These are phyloP conservation scores for Hyaena hyaena DNA, from an alignment of 2,113 vertebrate genomes.

Conservation along the genomic window DNA sequence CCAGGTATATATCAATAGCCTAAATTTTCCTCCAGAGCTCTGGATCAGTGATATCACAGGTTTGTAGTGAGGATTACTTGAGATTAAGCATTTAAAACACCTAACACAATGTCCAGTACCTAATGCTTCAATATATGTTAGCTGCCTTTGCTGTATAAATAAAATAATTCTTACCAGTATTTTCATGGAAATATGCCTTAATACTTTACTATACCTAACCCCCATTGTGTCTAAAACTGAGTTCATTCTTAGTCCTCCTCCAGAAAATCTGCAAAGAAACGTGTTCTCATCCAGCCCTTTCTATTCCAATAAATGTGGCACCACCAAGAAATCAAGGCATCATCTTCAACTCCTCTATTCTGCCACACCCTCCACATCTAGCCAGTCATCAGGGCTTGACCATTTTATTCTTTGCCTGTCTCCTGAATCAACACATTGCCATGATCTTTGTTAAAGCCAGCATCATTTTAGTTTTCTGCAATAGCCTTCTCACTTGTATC, in stretches of 20 bases:
- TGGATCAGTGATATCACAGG: not conserved
- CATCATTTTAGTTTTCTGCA: constrained; percentile 21
- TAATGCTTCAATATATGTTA: constrained; percentile 22
- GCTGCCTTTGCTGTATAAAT: not conserved
- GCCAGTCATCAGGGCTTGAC: not conserved
- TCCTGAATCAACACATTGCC: not conserved
- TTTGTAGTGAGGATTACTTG: not conserved
- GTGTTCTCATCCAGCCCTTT: not conserved
- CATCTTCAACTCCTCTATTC: not conserved
- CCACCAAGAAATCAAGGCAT: not conserved
- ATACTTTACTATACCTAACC: not conserved
- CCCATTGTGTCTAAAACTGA: not conserved
- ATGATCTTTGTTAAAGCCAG: not conserved
- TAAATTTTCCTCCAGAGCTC: not conserved
- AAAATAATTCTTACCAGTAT: constrained; percentile 50
- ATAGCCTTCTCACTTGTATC: not conserved
- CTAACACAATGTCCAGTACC: not conserved
- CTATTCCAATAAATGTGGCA: constrained; percentile 39
- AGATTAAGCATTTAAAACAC: constrained; percentile 16
- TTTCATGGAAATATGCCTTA: not conserved
- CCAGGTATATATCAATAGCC: not conserved
- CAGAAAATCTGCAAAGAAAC: not conserved
- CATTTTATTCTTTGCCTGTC: not conserved
- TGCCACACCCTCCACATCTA: not conserved
- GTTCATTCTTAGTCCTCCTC: constrained; percentile 6